Evolutionary conservation across 1,140 invertebrate species (phyloP), one percentile per base, ranked within the genome.

Genomic region (Popillia japonica): DNA sequence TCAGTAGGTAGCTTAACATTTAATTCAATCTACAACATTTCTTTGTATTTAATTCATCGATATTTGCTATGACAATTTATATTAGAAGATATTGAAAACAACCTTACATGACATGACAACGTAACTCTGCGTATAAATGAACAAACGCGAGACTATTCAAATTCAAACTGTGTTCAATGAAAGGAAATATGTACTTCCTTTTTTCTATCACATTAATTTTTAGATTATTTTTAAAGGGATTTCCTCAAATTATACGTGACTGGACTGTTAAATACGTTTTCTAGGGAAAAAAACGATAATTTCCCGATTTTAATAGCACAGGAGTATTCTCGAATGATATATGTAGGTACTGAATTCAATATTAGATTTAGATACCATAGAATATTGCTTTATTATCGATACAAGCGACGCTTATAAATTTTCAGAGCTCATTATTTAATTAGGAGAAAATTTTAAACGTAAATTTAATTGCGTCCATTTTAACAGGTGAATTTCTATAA

Each of bases 121-220:
- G 8, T 27, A 68, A 10, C 3, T 10, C 6, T 7, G 11, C 61
- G 20, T 68, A 68, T 68, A 8, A 68, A 68, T 10, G 6, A 4
- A 14, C 61, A 68, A 1, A 48, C 8, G 27, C 20, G 27, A 23
- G 7, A 68, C 27, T 68, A 68, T 68, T 68, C 48, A 68, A 27
- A 68, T 68, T 68, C 61, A 68, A 68, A 23, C 17, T 68, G 61
- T 68, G 61, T 68, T 68, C 61, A 68, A 27, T 22, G 9, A 68
- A 68, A 22, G 61, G 27, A 68, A 68, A n/a, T n/a, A n/a, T n/a
- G n/a, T 23, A 68, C 61, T 68, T 68, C 61, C 61, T 68, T 68
- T 7, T 14, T 10, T 48, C 11, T 34, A 14, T 68, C 61, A 68
- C 61, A 68, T 68, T 8, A 68, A 68, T 68, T 68, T 68, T 68